phyloP scores from a whole-genome alignment of 2,113 vertebrate genomes.

The Anoplopoma fimbria region DNA sequence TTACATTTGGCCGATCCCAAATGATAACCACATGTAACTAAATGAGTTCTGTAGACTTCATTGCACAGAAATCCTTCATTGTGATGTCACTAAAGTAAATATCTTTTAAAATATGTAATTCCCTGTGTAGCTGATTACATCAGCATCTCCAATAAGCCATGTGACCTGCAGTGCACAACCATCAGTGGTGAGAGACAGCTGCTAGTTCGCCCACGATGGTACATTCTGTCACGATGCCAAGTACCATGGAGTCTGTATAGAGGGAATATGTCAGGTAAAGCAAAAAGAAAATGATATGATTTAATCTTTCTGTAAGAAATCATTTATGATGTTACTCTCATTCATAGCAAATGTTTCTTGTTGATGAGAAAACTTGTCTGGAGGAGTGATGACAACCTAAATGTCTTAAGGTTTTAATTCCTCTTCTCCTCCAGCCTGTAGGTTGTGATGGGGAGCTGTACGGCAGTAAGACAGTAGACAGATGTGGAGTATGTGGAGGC shows the following conservation, averaged over 20 bases:
- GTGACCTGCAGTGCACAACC: conserved; percentile 92
- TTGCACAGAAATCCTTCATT: neutral
- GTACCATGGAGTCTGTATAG: conserved; percentile 90
- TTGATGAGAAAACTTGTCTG: neutral
- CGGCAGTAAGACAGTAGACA: conserved; percentile 87
- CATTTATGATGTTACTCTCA: neutral
- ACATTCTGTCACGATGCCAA: conserved; percentile 89
- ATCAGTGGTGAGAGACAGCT: conserved; percentile 89
- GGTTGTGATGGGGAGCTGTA: conserved; percentile 91
- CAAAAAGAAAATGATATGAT: neutral
- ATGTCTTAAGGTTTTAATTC: neutral
- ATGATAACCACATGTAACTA: neutral
- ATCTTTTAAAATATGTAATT: conserved; percentile 14
- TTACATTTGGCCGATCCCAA: conserved; percentile 5
- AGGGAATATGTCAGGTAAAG: conserved; percentile 90
- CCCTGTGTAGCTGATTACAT: conserved; percentile 89
- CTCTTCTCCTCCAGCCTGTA: conserved; percentile 82
- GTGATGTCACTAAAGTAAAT: neutral
- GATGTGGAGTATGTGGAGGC: conserved; percentile 90
- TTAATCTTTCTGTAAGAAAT: neutral
- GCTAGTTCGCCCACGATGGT: conserved; percentile 89
- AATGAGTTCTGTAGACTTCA: neutral
- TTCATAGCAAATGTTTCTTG: neutral
- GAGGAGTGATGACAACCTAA: neutral
- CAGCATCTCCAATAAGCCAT: conserved; percentile 93